These are phyloP conservation scores for Pheosia tremula DNA, from an alignment of 2,888 invertebrate genomes.

Conservation along the genomic window DNA sequence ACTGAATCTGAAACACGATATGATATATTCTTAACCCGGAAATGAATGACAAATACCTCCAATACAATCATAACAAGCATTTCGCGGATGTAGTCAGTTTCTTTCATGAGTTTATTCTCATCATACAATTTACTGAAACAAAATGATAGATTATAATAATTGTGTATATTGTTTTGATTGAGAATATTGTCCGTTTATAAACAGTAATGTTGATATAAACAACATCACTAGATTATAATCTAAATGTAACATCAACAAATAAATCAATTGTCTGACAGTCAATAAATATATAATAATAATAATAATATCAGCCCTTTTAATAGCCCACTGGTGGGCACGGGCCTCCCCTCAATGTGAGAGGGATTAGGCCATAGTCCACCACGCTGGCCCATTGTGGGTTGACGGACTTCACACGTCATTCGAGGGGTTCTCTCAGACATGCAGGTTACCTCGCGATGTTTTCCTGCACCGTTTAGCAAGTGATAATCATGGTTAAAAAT, in stretches of 20 bases:
- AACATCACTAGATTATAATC: neutral
- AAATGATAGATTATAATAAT: slow-evolving; percentile 11
- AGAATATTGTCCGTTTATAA: slow-evolving; percentile 11
- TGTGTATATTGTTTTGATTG: slow-evolving; percentile 8
- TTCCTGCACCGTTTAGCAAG: too few relatives aligned
- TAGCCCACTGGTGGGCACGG: too few relatives aligned
- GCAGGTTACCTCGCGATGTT: too few relatives aligned
- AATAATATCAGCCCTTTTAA: too few relatives aligned
- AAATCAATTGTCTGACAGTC: neutral
- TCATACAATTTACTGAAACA: neutral
- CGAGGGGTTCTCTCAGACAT: too few relatives aligned
- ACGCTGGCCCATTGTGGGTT: too few relatives aligned
- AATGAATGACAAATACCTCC: neutral
- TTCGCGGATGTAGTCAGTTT: neutral
- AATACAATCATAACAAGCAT: neutral
- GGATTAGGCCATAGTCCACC: too few relatives aligned
- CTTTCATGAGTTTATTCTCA: neutral
- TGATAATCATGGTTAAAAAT: too few relatives aligned
- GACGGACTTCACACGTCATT: too few relatives aligned
- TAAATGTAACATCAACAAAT: slow-evolving; percentile 15
- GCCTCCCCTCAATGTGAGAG: too few relatives aligned
- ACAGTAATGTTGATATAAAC: neutral
- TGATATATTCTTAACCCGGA: neutral
- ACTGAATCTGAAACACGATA: too few relatives aligned
- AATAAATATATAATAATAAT: too few relatives aligned